These are phyloP conservation scores for Beroe forskalii DNA, from an alignment of 37 sponge, comb jelly and placozoan species.

Conservation along the genomic window DNA sequence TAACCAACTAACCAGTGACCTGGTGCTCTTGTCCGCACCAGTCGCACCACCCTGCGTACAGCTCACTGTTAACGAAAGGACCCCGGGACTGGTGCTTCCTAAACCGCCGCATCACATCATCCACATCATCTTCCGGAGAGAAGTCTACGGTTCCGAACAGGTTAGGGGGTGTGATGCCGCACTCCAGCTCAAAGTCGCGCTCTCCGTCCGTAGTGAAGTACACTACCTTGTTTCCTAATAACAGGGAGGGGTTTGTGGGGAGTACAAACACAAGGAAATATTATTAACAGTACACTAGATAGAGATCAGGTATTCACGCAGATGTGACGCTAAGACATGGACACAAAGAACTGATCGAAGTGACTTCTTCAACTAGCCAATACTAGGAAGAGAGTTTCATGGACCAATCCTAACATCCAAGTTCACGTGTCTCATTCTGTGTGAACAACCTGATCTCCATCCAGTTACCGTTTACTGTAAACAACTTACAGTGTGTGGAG, in stretches of 20 bases:
- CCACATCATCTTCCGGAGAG: constrained; percentile 64
- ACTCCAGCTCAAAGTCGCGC: constrained; percentile 68
- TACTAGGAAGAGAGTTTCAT: too few species aligned
- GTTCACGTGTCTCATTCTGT: too few species aligned
- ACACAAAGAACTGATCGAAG: too few species aligned
- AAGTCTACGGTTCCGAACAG: constrained; percentile 95
- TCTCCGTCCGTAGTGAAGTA: constrained; percentile 89
- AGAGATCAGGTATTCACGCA: too few species aligned
- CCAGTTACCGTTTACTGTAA: too few species aligned
- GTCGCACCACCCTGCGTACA: constrained; percentile 62
- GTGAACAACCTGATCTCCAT: too few species aligned
- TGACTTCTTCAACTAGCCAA: too few species aligned
- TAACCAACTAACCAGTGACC: constrained; percentile 14
- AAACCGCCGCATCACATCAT: not conserved
- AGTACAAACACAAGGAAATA: not conserved
- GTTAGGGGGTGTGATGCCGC: constrained; percentile 71
- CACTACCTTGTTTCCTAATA: constrained; percentile 73
- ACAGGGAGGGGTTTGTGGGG: not conserved
- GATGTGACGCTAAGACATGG: too few species aligned
- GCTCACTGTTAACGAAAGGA: constrained; percentile 47
- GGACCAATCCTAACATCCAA: too few species aligned
- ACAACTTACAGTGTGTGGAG: not conserved
- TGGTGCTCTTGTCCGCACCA: constrained; percentile 45
- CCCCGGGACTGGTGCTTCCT: constrained; percentile 25
- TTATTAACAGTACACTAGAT: too few species aligned